Conservation (phyloP, 2,888 invertebrate genomes). For the Oxytorus armatus region DNA sequence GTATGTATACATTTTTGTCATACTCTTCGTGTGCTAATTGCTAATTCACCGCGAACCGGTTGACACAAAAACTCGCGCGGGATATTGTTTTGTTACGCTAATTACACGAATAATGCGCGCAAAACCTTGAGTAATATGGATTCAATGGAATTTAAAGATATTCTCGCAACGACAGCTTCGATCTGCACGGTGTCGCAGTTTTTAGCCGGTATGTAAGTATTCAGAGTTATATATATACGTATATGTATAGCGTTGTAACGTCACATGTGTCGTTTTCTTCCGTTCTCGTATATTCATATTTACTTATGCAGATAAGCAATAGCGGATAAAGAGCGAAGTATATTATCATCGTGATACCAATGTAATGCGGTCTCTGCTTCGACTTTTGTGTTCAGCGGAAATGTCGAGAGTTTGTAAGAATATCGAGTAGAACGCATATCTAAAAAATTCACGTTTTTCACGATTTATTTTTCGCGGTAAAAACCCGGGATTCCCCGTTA, state of each 20-base stretch:
- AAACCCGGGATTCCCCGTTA: neutral
- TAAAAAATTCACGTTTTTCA: neutral
- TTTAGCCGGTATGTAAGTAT: slow-evolving; percentile 93
- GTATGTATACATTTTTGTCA: neutral
- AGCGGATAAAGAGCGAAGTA: too few relatives aligned
- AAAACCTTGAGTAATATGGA: slow-evolving; percentile 79
- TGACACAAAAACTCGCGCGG: neutral
- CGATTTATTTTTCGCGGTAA: neutral
- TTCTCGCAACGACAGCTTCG: slow-evolving; percentile 88
- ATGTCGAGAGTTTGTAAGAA: too few relatives aligned
- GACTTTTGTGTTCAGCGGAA: too few relatives aligned
- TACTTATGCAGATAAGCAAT: too few relatives aligned
- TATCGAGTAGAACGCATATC: neutral
- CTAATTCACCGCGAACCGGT: neutral
- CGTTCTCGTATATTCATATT: too few relatives aligned
- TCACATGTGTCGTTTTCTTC: too few relatives aligned
- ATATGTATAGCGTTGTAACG: too few relatives aligned
- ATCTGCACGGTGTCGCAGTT: slow-evolving; percentile 93
- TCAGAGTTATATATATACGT: slow-evolving; percentile 21
- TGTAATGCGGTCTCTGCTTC: too few relatives aligned
- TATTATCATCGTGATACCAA: too few relatives aligned
- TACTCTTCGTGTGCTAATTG: neutral
- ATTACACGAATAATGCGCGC: neutral
- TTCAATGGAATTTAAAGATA: slow-evolving; percentile 83
- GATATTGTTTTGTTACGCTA: neutral